phyloP scores from a whole-genome alignment of 1,140 invertebrate genomes.

The Nasonia vitripennis region DNA sequence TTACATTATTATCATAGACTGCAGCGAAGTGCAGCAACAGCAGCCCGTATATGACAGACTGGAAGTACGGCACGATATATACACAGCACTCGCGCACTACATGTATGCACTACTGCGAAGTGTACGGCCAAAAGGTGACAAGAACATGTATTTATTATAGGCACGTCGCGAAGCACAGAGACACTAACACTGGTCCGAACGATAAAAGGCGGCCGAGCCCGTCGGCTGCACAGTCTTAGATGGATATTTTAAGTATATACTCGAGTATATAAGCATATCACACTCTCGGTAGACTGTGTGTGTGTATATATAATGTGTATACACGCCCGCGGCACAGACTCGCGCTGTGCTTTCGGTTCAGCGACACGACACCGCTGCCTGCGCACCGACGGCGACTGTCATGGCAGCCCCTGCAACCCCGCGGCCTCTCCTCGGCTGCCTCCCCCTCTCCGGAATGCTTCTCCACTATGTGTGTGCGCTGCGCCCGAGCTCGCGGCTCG shows the following conservation, averaged over 20 bases:
- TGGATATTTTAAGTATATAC: background rate
- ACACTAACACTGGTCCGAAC: background rate
- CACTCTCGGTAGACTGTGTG: too few species aligned
- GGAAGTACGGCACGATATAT: background rate
- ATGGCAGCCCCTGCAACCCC: constrained; percentile 46
- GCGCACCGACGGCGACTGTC: constrained; percentile 51
- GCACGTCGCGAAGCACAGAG: background rate
- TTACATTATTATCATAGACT: too few species aligned
- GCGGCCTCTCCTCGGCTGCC: background rate
- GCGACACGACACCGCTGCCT: constrained; percentile 23
- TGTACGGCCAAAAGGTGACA: too few species aligned
- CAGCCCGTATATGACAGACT: too few species aligned
- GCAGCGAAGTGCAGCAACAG: too few species aligned
- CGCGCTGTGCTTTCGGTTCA: constrained; percentile 11
- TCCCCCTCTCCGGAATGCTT: background rate
- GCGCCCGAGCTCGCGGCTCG: background rate
- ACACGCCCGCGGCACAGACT: constrained; percentile 2
- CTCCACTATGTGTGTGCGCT: background rate
- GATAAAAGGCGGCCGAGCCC: background rate
- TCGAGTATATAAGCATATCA: background rate
- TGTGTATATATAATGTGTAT: background rate
- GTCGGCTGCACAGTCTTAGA: background rate
- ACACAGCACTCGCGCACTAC: background rate
- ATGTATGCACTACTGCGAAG: background rate
- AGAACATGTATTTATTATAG: too few species aligned